phyloP scores from a whole-genome alignment of 2,888 invertebrate species.

The Holacanthella duospinosa region DNA sequence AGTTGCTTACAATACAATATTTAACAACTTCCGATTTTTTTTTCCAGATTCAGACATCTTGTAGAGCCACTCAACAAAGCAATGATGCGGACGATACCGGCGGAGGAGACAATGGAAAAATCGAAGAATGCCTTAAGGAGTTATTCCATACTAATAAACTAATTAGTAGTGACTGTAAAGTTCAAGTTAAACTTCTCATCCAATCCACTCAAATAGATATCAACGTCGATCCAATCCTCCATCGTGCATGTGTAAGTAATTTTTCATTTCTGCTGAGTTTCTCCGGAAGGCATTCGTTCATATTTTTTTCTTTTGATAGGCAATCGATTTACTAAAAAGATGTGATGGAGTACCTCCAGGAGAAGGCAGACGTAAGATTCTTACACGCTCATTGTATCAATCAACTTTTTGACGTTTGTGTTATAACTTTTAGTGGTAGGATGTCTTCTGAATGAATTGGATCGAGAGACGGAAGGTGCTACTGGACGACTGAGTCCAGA shows the following conservation, averaged over 20 bases:
- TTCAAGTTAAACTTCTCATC: slow-evolving; percentile 78
- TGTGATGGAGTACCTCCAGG: slow-evolving; percentile 73
- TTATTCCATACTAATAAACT: slow-evolving; percentile 63
- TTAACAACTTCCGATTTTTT: background rate
- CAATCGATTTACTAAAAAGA: slow-evolving; percentile 49
- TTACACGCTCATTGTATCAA: background rate
- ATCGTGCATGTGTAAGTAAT: slow-evolving; percentile 59
- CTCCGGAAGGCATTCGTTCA: background rate
- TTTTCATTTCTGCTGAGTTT: slow-evolving; percentile 56
- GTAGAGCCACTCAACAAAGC: background rate
- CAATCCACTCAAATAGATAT: slow-evolving; percentile 79
- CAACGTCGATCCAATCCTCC: slow-evolving; percentile 83
- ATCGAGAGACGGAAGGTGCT: slow-evolving; percentile 27
- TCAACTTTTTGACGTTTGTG: background rate
- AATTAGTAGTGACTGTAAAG: slow-evolving; percentile 61
- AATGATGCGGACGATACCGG: slow-evolving; percentile 43
- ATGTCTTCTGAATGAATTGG: slow-evolving; percentile 55
- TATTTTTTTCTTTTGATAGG: background rate
- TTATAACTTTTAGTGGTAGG: slow-evolving; percentile 53
- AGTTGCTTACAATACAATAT: too few species aligned
- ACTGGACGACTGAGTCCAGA: slow-evolving; percentile 51
- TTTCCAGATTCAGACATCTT: slow-evolving; percentile 22
- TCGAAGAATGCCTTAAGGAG: slow-evolving; percentile 85
- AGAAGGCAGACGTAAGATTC: slow-evolving; percentile 74
- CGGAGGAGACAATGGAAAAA: slow-evolving; percentile 48